Percentiles rank a stretch among this genome's conserved stretches.
phyloP scores from a whole-genome alignment of 1,140 invertebrate species.

The Pseudomyrmex sp. region DNA sequence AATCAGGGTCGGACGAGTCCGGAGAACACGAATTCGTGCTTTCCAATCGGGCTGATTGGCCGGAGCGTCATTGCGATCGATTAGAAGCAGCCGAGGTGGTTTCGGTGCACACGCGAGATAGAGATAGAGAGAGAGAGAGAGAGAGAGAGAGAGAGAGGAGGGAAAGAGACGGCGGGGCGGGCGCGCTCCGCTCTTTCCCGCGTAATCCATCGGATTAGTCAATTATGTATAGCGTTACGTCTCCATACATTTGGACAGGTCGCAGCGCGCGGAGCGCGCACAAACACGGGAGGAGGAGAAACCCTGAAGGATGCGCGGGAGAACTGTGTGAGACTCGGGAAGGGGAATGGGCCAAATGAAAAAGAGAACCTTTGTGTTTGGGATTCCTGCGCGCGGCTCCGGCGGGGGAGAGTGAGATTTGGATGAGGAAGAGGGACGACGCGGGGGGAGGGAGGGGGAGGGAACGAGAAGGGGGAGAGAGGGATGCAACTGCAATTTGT shows the following conservation, averaged over 20 bases:
- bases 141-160: neutral
- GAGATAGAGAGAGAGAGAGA: too few relatives aligned
- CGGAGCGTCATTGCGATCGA: conserved; percentile 72
- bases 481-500: conserved; percentile 85
- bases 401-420: neutral
- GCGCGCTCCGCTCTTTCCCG: conserved; percentile 53
- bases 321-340: conserved; percentile 10
- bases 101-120: conserved; percentile 19
- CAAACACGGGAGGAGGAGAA: conserved; percentile 28
- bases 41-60: conserved; percentile 70
- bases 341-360: conserved; percentile 78
- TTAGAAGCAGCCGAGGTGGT: conserved; percentile 64
- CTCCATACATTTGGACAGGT: conserved; percentile 69
- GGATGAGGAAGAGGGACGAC: conserved; percentile 42
- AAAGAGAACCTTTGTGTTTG: conserved; percentile 83
- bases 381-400: conserved; percentile 77
- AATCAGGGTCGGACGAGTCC: conserved; percentile 62
- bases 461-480: conserved; percentile 26
- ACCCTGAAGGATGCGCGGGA: conserved; percentile 26
- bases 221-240: conserved; percentile 73
- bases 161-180: neutral
- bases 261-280: conserved; percentile 9
- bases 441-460: conserved; percentile 42
- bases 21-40: conserved; percentile 64
- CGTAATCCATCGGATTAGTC: conserved; percentile 73